These are phyloP conservation scores for Tipula helvola DNA, from an alignment of 2,888 invertebrate species.

Conservation along the genomic window DNA sequence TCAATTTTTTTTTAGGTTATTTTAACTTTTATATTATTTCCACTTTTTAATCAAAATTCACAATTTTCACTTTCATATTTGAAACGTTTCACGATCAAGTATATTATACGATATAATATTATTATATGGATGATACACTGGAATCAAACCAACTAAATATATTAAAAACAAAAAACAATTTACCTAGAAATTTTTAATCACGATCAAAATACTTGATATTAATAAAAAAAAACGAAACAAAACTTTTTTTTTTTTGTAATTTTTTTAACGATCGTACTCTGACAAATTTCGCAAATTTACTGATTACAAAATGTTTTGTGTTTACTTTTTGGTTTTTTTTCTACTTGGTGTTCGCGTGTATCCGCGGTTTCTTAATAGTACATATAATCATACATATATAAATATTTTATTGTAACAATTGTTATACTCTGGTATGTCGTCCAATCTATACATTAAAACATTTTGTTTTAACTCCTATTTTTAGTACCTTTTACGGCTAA, in stretches of 20 bases:
- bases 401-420: not conserved
- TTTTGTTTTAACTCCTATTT: not conserved
- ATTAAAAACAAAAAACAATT: not conserved
- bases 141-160: not conserved
- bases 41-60: not conserved
- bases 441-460: not conserved
- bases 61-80: not conserved
- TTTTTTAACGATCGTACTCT: not conserved
- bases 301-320: conserved; percentile 6
- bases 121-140: not conserved
- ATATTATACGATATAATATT: not conserved
- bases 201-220: not conserved
- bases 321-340: conserved; percentile 6
- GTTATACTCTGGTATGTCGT: not conserved
- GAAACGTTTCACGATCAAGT: not conserved
- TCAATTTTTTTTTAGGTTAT: not conserved
- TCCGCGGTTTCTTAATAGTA: not conserved
- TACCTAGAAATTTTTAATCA: not conserved
- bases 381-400: not conserved
- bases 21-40: not conserved
- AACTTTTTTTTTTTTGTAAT: not conserved
- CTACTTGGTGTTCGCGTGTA: not conserved
- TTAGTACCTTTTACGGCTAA: not conserved
- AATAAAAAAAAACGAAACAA: not conserved
- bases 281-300: conserved; percentile 6